Evolutionary conservation across 2,113 vertebrate genomes (phyloP), one percentile per base, ranked within the genome.

Genomic region (Zeus faber): DNA sequence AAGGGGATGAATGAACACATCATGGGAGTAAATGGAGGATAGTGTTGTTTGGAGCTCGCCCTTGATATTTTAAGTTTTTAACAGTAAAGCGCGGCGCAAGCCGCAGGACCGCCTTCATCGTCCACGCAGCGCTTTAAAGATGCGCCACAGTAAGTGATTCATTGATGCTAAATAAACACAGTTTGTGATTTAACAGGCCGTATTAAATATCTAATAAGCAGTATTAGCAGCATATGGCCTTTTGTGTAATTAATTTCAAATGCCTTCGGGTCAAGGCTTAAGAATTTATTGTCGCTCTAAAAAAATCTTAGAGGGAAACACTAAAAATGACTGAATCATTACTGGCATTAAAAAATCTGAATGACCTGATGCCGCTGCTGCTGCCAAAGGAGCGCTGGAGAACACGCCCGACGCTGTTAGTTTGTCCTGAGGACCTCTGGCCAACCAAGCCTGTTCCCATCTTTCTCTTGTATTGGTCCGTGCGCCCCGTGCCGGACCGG

Each of bases 371-470:
- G 52, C 52, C 49, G n/a, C 47, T 54, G 54, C 14, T 53, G 26
- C 45, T 58, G 48, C 26, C 31, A 16, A n/a, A n/a, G n/a, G n/a
- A n/a, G n/a, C n/a, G n/a, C n/a, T n/a, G n/a, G n/a, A n/a, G n/a
- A n/a, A n/a, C n/a, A n/a, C n/a, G n/a, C n/a, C n/a, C n/a, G n/a
- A n/a, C n/a, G n/a, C 25, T 49, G 66, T 64, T 58, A 40, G 39
- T 64, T 64, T 17, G 47, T 54, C 72, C 70, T 72, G 55, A 67
- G 23, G 49, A 44, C 46, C 51, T 73, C 64, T 80, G 77, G 70
- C 64, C 51, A 58, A 58, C 53, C 47, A n/a, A 47, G 6, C 6
- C 41, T 24, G 17, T n/a, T 3, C 24, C 33, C 24, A 5, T 37
- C 17, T 51, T 10, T 37, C 50, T 53, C 31, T 22, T 37, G 35